These are phyloP conservation scores for Phallusia fumigata DNA, from an alignment of 23 tunicate genomes.

Conservation along the genomic window DNA sequence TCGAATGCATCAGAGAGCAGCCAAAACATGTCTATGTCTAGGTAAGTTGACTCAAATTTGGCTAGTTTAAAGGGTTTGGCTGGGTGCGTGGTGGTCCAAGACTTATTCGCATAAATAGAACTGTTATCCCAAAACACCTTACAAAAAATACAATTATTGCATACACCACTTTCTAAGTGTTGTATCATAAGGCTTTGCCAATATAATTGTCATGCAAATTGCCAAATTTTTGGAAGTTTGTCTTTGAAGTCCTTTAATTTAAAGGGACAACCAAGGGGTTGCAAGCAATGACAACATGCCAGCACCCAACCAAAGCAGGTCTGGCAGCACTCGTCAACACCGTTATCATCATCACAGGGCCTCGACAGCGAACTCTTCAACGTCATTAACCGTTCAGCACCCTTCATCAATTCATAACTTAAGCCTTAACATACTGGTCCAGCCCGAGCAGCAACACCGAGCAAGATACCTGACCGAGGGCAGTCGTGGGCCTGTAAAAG, in stretches of 20 bases:
- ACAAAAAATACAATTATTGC: no score
- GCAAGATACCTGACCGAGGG: conserved; percentile 97
- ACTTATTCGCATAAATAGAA: no score
- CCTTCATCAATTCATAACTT: conserved; percentile 53
- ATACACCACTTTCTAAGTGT: no score
- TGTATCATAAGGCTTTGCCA: no score
- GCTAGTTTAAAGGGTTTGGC: no score
- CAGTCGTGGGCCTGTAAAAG: conserved; percentile 96
- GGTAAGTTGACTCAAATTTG: conserved; percentile 1
- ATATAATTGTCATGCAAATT: no score
- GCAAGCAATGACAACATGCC: background rate
- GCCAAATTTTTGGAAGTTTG: no score
- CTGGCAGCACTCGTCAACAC: background rate
- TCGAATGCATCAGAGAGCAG: conserved; percentile 81
- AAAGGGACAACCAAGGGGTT: no score
- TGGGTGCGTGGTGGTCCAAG: no score
- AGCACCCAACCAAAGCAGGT: conserved; percentile 12
- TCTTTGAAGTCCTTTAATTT: no score
- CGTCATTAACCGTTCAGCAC: conserved; percentile 35
- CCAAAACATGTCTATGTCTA: conserved; percentile 33
- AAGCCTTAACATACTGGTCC: conserved; percentile 47
- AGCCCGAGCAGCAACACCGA: conserved; percentile 91
- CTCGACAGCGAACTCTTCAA: background rate
- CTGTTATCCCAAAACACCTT: no score
- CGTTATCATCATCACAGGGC: conserved; percentile 19